Conservation (phyloP, 2,113 vertebrate genomes). For the Benthochromis sp. region DNA sequence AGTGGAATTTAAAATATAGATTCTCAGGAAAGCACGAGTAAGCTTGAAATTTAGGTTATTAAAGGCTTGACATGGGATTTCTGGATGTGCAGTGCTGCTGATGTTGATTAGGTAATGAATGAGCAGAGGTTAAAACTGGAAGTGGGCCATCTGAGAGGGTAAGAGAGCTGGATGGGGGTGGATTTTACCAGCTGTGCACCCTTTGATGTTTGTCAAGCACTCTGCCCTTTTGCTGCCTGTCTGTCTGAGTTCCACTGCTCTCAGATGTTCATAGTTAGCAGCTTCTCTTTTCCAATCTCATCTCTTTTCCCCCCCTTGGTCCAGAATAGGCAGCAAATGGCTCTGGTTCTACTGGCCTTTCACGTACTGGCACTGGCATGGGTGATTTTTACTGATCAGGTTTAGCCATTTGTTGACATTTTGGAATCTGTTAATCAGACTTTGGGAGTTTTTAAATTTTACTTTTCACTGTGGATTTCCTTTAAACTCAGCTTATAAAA, state of each 20-base stretch:
- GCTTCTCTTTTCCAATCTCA: neutral
- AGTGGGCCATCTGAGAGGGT: conserved; percentile 25
- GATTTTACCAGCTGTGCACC: conserved; percentile 35
- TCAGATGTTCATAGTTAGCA: conserved; percentile 24
- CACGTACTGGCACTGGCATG: neutral
- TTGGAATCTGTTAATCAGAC: neutral
- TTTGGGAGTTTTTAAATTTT: neutral
- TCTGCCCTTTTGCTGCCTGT: conserved; percentile 42
- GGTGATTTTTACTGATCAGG: neutral
- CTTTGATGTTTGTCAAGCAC: conserved; percentile 49
- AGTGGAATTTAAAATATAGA: neutral
- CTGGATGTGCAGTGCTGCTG: neutral
- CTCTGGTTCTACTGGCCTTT: neutral
- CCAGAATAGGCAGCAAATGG: neutral
- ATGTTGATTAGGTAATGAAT: conserved; percentile 38
- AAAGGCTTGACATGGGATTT: neutral
- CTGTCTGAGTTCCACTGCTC: conserved; percentile 16
- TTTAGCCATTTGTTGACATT: neutral
- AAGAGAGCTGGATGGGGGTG: conserved; percentile 17
- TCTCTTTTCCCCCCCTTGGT: accelerated
- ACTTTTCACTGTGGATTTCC: neutral
- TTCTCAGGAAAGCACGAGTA: neutral
- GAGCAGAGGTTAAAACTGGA: conserved; percentile 40
- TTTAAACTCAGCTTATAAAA: neutral
- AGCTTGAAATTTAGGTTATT: neutral